Base-by-base conservation (phyloP, 2,797 vertebrate species). In the Muscicapa comitata region DNA sequence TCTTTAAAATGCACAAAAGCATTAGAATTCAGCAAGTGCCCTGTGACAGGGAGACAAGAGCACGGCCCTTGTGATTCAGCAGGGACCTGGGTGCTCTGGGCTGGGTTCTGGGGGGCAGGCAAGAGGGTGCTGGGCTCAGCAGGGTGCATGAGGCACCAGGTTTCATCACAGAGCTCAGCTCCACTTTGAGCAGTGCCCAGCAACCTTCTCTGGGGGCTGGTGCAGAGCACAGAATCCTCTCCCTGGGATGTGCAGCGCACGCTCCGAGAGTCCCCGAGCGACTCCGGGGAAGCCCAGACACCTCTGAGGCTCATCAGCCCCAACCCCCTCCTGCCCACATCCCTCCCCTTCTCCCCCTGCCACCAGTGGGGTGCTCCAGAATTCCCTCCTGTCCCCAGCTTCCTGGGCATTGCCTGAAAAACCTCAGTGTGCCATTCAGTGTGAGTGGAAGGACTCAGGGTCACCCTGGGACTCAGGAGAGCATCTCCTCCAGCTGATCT, bases 171-270 rank as follows among this genome's bases (percentile, higher is more conserved):
- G 57, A 29, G 58, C 33, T 40, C 61, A 11, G 38, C 25, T 28
- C 21, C 4, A 6, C n/a, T 13, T 35, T 0, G 1, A 73, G 40
- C 47, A 18, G 50, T 72, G 57, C n/a, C 73, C 43, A 1, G 0
- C 15, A 18, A 2, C 67, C 82, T 35, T 8, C 42, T 6, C 81
- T 3, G 5, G 61, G 67, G 70, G 78, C 58, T 43, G 75, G 29
- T 12, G 25, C 63, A 43, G 42, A 6, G 75, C 85, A 51, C 57
- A 55, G 67, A n/a, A 59, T 7, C 25, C 75, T 40, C 40, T 59
- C 26, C 0, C 20, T 26, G 55, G 31, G 40, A 25, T 2, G 31
- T 1, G 3, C 0, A 1, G 76, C 0, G 0, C 50, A 13, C 0
- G 0, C 26, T 19, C 33, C 29, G 1, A 35, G 47, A 43, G 55